Conservation (phyloP, 1,140 invertebrate genomes). For the Lepidurus apus region DNA sequence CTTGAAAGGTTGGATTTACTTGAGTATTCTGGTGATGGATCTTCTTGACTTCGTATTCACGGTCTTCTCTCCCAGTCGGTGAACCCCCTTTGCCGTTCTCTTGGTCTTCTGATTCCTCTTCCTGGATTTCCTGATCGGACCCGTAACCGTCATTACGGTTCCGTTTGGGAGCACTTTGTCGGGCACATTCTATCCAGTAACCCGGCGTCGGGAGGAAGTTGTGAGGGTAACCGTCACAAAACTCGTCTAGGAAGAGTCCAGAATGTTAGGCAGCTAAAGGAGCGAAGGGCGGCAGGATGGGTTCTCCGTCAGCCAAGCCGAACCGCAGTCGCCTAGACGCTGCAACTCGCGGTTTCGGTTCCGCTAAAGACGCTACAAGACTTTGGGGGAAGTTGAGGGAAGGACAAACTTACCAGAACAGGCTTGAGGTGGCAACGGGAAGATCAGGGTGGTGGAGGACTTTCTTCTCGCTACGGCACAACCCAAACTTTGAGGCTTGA, state of each 20-base stretch:
- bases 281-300: too few relatives aligned
- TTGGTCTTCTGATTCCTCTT: constrained; percentile 38
- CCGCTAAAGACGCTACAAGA: background rate
- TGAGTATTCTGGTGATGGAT: constrained; percentile 42
- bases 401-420: constrained; percentile 68
- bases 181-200: constrained; percentile 91
- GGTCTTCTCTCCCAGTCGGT: constrained; percentile 40
- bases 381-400: background rate
- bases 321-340: background rate
- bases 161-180: constrained; percentile 56
- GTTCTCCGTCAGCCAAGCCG: background rate
- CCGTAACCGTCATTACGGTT: constrained; percentile 16
- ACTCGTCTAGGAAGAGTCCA: constrained; percentile 61
- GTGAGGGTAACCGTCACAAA: constrained; percentile 87
- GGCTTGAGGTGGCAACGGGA: constrained; percentile 85
- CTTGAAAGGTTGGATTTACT: constrained; percentile 34
- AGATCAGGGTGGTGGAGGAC: constrained; percentile 87
- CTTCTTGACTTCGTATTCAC: constrained; percentile 32
- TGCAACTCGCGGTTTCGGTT: too few relatives aligned
- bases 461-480: constrained; percentile 87
- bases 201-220: constrained; percentile 81
- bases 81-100: constrained; percentile 37
- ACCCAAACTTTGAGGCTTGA: constrained; percentile 89
- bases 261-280: background rate
- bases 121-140: constrained; percentile 25